phyloP scores from a whole-genome alignment of 2,888 invertebrate genomes.

The Cryptus viduatorius region DNA sequence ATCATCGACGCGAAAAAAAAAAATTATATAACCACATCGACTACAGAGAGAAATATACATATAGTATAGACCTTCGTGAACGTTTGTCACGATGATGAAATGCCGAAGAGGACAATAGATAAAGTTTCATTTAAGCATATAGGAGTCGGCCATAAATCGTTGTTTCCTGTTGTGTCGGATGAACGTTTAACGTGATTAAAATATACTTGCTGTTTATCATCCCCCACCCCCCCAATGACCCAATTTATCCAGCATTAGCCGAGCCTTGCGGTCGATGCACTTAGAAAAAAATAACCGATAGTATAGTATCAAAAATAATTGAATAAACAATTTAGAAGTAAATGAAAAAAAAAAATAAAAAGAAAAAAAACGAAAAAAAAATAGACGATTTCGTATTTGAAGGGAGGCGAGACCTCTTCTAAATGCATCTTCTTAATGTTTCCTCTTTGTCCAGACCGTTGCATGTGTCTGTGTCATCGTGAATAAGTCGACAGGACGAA shows the following conservation, averaged over 20 bases:
- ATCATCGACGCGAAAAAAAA: slow-evolving; percentile 21
- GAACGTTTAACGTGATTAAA: slow-evolving; percentile 70
- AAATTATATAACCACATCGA: slow-evolving; percentile 19
- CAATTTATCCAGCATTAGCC: slow-evolving; percentile 51
- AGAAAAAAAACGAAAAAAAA: slow-evolving; percentile 7
- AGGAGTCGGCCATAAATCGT: slow-evolving; percentile 79
- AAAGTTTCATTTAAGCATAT: slow-evolving; percentile 67
- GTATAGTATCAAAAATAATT: not conserved
- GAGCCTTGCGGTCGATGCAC: slow-evolving; percentile 61
- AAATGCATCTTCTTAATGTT: slow-evolving; percentile 76
- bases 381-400: slow-evolving; percentile 27
- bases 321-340: not conserved
- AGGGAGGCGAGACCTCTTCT: slow-evolving; percentile 69
- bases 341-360: slow-evolving; percentile 13
- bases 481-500: slow-evolving; percentile 71
- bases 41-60: slow-evolving; percentile 23
- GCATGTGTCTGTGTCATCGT: slow-evolving; percentile 78
- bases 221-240: slow-evolving; percentile 50
- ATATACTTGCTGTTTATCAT: slow-evolving; percentile 51
- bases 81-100: slow-evolving; percentile 28
- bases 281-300: slow-evolving; percentile 51
- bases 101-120: slow-evolving; percentile 14
- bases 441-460: slow-evolving; percentile 72
- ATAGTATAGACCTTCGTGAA: slow-evolving; percentile 17
- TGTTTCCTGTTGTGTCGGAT: slow-evolving; percentile 68